A percentile compares a stretch with the other conserved stretches of the same genome.
Evolutionary conservation across 2,113 vertebrate species (phyloP).

Genomic region (Phrynocephalus versicolor): DNA sequence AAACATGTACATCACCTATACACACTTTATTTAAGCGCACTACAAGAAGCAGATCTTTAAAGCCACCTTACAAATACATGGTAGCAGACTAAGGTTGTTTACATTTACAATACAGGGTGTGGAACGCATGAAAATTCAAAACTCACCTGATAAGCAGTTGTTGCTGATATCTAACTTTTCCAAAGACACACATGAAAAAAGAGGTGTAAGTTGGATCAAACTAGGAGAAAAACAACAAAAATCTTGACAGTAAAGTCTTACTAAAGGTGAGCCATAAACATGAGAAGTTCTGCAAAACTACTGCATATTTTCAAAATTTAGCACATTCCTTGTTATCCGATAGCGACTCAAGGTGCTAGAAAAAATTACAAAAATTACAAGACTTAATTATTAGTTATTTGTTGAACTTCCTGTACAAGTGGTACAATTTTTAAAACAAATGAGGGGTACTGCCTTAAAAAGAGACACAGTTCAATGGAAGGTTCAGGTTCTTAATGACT

Average conservation of each 20-base stretch:
- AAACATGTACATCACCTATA: background rate
- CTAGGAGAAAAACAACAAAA: conserved; percentile 73
- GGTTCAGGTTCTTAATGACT: background rate
- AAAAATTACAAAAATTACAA: conserved; percentile 11
- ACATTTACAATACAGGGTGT: background rate
- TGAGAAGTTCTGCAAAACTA: background rate
- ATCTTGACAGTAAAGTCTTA: background rate
- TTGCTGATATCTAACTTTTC: conserved; percentile 83
- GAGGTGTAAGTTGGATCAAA: conserved; percentile 80
- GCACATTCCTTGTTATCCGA: background rate
- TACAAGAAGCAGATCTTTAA: background rate
- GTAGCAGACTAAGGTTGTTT: background rate
- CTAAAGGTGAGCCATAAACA: background rate
- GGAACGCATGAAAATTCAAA: background rate
- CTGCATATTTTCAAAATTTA: background rate
- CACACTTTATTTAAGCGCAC: background rate
- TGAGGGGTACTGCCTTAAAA: background rate
- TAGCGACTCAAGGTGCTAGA: conserved; percentile 44
- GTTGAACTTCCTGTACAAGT: background rate
- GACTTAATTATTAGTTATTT: conserved; percentile 13
- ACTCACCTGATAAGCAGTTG: conserved; percentile 92
- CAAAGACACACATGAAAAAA: conserved; percentile 84
- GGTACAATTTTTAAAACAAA: background rate
- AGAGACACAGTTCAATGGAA: background rate
- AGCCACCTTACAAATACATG: background rate